Base-by-base conservation (phyloP, 1,140 invertebrate genomes). In the Macrobrachium rosenbergii region DNA sequence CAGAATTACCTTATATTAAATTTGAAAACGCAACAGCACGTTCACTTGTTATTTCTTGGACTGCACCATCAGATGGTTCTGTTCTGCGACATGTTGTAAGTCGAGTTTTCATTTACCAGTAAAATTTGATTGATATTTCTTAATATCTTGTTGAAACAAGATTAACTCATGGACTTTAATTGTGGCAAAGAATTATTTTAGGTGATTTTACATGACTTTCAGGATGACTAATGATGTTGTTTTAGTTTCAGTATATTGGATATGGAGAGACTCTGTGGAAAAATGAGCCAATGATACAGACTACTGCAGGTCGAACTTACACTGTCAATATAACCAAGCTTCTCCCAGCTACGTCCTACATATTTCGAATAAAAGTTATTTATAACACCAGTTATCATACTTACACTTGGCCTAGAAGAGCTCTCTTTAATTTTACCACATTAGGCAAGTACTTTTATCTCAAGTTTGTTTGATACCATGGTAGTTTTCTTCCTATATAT, bases 1-100 rank as follows among this genome's bases (percentile, higher is more conserved):
- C 94, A 0, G 93, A 94, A 73, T 95, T 97, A 16, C 93, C 93
- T 63, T 93, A 94, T 90, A 92, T 96, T 2, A 93, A 92, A 0
- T 90, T 95, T 0, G 88, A 91, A 2, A 92, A 93, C 16, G 92
- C 92, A 8, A 93, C 93, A 2, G 92, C 95, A 0, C 94, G 94
- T 58, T 90, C 92, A 11, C 90, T 97, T 63, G 92, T 91, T 21
- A 89, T 97, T 2, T 91, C 92, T 0, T 97, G 96, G 96, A 92
- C 92, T 2, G 92, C 93, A 19, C 92, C 93, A 17, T 59, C 87
- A 11, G 92, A 92, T 83, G 64, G 90, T n/a, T 91, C 90, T 45
- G 90, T 90, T 21, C 23, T 88, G 7, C 83, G 90, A 5, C 90
- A 91, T 81, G 88, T 76, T 63, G 83, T 88, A 43, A 86, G 86